Percentiles rank a stretch among this genome's conserved stretches.
phyloP scores from a whole-genome alignment of 2,888 invertebrate species.

The Euproctis similis region DNA sequence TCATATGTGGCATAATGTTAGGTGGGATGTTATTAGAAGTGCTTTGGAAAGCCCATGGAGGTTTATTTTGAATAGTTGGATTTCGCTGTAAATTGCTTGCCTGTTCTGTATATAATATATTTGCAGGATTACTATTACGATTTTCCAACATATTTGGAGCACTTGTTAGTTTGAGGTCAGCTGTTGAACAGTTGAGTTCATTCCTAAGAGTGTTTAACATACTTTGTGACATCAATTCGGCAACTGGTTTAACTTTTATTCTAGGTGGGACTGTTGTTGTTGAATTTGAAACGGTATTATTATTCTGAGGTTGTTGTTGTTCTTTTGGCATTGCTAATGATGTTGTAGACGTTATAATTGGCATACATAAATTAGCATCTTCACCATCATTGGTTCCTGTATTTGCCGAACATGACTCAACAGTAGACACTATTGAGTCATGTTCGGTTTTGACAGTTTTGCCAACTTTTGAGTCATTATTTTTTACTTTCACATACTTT shows the following conservation, averaged over 20 bases:
- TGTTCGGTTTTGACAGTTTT: slow-evolving; percentile 22
- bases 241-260: slow-evolving; percentile 59
- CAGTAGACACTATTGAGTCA: slow-evolving; percentile 7
- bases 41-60: slow-evolving; percentile 6
- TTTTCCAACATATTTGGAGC: slow-evolving; percentile 3
- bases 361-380: slow-evolving; percentile 29
- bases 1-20: slow-evolving; percentile 3
- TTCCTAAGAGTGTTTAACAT: slow-evolving; percentile 24
- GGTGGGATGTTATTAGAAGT: slow-evolving; percentile 7
- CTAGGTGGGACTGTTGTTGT: slow-evolving; percentile 22
- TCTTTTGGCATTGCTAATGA: slow-evolving; percentile 36
- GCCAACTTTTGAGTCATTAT: no score
- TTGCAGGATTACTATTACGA: not conserved
- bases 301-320: slow-evolving; percentile 7
- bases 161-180: slow-evolving; percentile 5
- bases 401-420: slow-evolving; percentile 1
- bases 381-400: slow-evolving; percentile 7
- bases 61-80: slow-evolving; percentile 1
- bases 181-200: no score
- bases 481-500: no score
- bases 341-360: slow-evolving; percentile 48
- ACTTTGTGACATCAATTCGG: slow-evolving; percentile 51
- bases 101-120: not conserved
- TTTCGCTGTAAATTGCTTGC: not conserved
- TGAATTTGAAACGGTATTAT: not conserved